These are phyloP conservation scores for Ochropleura plecta DNA, from an alignment of 2,888 invertebrate genomes.

Conservation along the genomic window DNA sequence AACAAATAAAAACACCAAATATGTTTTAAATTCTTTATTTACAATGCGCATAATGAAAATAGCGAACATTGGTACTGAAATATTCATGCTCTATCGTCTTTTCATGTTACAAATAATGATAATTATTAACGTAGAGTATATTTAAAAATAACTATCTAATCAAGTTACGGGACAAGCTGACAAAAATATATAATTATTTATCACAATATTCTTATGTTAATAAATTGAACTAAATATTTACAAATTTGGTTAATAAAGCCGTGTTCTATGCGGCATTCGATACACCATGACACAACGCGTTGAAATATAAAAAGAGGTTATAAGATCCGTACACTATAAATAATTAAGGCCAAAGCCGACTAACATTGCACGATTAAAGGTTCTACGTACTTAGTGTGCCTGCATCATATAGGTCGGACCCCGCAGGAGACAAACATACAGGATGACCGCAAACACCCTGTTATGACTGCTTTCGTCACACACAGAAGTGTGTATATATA, in stretches of 20 bases:
- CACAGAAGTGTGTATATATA: too few species aligned
- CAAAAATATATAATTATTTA: slow-evolving; percentile 76
- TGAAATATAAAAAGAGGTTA: slow-evolving; percentile 42
- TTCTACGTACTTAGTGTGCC: slow-evolving; percentile 39
- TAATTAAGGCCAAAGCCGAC: slow-evolving; percentile 15
- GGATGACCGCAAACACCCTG: slow-evolving; percentile 22
- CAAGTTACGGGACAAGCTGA: slow-evolving; percentile 72
- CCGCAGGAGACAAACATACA: slow-evolving; percentile 24
- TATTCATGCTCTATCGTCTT: slow-evolving; percentile 64
- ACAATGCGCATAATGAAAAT: slow-evolving; percentile 75
- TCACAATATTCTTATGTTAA: slow-evolving; percentile 86
- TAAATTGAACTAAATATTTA: slow-evolving; percentile 87
- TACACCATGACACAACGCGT: slow-evolving; percentile 29
- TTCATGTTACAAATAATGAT: slow-evolving; percentile 62
- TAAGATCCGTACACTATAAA: slow-evolving; percentile 23
- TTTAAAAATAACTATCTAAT: slow-evolving; percentile 71
- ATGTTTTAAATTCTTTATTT: slow-evolving; percentile 71
- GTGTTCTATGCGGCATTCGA: slow-evolving; percentile 20
- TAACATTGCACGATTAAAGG: slow-evolving; percentile 25
- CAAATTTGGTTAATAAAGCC: slow-evolving; percentile 77
- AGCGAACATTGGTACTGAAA: slow-evolving; percentile 75
- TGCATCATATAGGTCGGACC: slow-evolving; percentile 27
- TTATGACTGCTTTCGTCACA: neutral
- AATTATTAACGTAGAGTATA: slow-evolving; percentile 59
- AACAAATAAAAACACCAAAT: slow-evolving; percentile 31